These are phyloP conservation scores for Gryllus longicercus DNA, from an alignment of 2,888 invertebrate genomes.

Conservation along the genomic window DNA sequence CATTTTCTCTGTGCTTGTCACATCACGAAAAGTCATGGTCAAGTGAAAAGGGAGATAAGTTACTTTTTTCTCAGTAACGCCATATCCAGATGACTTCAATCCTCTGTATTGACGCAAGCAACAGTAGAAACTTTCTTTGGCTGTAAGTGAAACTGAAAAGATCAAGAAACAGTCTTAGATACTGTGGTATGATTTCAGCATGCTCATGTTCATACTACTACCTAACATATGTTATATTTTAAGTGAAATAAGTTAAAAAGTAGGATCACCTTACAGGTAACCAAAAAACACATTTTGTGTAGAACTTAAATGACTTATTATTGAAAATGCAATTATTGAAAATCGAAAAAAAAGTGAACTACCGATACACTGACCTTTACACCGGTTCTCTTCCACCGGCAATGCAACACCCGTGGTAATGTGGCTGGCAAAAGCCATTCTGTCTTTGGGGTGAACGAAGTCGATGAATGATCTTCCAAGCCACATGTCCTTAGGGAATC, in stretches of 20 bases:
- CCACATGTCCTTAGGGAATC: conserved; percentile 82
- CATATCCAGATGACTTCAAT: conserved; percentile 58
- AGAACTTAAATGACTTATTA: too few relatives aligned
- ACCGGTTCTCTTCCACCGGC: conserved; percentile 54
- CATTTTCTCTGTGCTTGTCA: conserved; percentile 47
- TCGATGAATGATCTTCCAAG: conserved; percentile 80
- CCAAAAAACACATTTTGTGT: too few relatives aligned
- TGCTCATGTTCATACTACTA: too few relatives aligned
- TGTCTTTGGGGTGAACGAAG: conserved; percentile 75
- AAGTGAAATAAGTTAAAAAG: too few relatives aligned
- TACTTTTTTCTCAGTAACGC: conserved; percentile 55
- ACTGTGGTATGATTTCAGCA: too few relatives aligned
- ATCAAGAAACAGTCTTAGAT: neutral
- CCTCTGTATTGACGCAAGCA: conserved; percentile 66
- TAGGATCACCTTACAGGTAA: too few relatives aligned
- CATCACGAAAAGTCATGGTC: conserved; percentile 65
- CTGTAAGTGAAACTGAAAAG: neutral
- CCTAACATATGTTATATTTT: too few relatives aligned
- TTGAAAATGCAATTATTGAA: too few relatives aligned
- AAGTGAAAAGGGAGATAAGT: conserved; percentile 70
- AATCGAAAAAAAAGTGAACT: neutral
- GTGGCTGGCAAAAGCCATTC: conserved; percentile 70
- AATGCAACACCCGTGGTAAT: conserved; percentile 64
- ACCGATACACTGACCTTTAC: conserved; percentile 40
- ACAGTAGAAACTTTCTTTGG: conserved; percentile 52